Percentiles rank a stretch among this genome's conserved stretches.
These are phyloP conservation scores for Hippocampus guttulatus DNA, from an alignment of 2,113 vertebrate genomes.

Conservation along the genomic window DNA sequence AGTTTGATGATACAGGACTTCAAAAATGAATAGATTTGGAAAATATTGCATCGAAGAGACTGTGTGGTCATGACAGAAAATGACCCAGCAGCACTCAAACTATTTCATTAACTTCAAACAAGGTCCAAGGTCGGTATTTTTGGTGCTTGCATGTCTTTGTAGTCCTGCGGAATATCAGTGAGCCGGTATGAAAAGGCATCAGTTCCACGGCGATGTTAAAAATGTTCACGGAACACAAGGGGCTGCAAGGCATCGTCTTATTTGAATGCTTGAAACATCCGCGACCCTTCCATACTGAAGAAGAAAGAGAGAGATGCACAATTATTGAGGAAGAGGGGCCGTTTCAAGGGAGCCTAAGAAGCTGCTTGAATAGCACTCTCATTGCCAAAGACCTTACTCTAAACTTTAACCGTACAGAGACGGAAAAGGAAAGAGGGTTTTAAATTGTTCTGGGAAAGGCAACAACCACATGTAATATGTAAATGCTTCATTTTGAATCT, in stretches of 20 bases:
- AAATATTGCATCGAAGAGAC: constrained; percentile 11
- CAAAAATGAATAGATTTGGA: constrained; percentile 4
- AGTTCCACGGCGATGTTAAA: constrained; percentile 52
- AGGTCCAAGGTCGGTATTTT: constrained; percentile 59
- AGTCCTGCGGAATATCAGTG: constrained; percentile 47
- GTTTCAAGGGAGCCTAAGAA: constrained; percentile 39
- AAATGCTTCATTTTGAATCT: constrained; percentile 17
- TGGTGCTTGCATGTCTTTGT: constrained; percentile 62
- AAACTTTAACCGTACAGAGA: constrained; percentile 48
- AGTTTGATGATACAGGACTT: not conserved
- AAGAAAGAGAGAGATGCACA: constrained; percentile 51
- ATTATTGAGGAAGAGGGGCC: constrained; percentile 58
- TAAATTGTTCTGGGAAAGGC: constrained; percentile 27
- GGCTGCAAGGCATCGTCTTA: constrained; percentile 60
- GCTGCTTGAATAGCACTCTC: constrained; percentile 51
- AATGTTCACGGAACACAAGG: constrained; percentile 51
- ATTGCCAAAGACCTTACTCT: constrained; percentile 55
- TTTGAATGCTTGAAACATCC: constrained; percentile 53
- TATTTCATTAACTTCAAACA: constrained; percentile 48
- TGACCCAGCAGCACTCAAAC: constrained; percentile 44
- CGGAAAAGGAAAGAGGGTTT: constrained; percentile 30
- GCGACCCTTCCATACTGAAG: constrained; percentile 54
- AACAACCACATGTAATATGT: not conserved
- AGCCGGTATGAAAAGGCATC: constrained; percentile 49
- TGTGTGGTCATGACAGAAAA: constrained; percentile 37